Base-by-base conservation (phyloP, 2,888 invertebrate genomes). In the Pachycephus smyrnensis region DNA sequence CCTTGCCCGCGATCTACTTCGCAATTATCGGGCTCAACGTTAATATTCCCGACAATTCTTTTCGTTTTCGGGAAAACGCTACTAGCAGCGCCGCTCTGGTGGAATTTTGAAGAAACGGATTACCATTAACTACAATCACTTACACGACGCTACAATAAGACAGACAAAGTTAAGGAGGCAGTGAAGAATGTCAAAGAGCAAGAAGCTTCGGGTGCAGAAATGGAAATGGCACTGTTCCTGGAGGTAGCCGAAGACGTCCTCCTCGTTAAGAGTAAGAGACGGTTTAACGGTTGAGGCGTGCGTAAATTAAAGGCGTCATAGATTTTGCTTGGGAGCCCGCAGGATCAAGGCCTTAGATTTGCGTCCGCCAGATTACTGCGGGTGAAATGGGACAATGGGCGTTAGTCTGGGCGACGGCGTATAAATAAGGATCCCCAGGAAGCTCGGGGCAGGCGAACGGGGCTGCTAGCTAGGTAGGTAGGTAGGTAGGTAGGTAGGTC, bases 341-440 rank as follows among this genome's bases (percentile, higher is more conserved):
- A 91, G 91, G 91, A 91, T 91, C 91, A 91, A 89, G 77, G 88
- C 90, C 90, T 91, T 90, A 91, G 91, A 91, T 91, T 91, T 91
- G 91, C 91, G 91, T 91, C 91, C 90, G 88, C 89, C 90, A 90
- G 91, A 91, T 91, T 91, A 91, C 89, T 88, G 86, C 87, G 86
- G 87, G 89, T 89, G 89, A 91, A 91, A 90, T 91, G 90, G 91
- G 90, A 91, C 90, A 91, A 91, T 91, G 91, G 90, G 90, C 90
- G 90, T 90, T 91, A 90, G 90, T 89, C 89, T 90, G 87, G 88
- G 85, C 88, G 87, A 89, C 86, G 89, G 87, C 88, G 88, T 90
- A 90, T 90, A 90, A 90, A 90, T 90, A 90, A 90, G 90, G 90
- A 90, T 90, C 89, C 89, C 88, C 86, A 88, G 88, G 89, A 90